phyloP scores from a whole-genome alignment of 1,140 invertebrate genomes.

The Halyomorpha halys region DNA sequence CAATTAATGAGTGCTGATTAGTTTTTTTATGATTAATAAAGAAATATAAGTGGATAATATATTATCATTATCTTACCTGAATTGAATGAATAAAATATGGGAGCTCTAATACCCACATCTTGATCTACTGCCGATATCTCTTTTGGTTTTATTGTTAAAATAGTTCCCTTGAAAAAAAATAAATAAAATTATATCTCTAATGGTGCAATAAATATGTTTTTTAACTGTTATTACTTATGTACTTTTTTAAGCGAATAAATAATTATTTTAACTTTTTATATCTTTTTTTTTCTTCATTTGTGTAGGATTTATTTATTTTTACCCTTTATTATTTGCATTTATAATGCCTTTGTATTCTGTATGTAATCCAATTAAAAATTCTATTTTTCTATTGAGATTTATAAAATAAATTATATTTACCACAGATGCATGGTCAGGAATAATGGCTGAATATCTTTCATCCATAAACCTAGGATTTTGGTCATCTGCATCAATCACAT shows the following conservation, averaged over 20 bases:
- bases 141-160: conserved; percentile 43
- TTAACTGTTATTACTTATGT: too few relatives aligned
- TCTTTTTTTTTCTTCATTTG: too few relatives aligned
- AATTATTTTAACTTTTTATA: too few relatives aligned
- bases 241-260: too few relatives aligned
- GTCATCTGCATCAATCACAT: conserved; percentile 82
- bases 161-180: conserved; percentile 43
- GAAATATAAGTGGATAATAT: too few relatives aligned
- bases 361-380: too few relatives aligned
- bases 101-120: conserved; percentile 66
- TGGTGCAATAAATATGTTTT: too few relatives aligned
- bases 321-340: neutral
- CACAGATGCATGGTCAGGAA: conserved; percentile 50
- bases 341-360: neutral
- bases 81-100: conserved; percentile 55
- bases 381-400: too few relatives aligned
- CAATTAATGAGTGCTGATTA: neutral
- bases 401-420: conserved; percentile 35
- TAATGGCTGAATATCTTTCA: conserved; percentile 59
- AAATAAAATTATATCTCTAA: neutral
- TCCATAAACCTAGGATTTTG: conserved; percentile 74
- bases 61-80: conserved; percentile 34
- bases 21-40: too few relatives aligned
- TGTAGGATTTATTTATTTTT: neutral
- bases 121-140: conserved; percentile 64